Base-by-base conservation (phyloP, 2,113 vertebrate genomes). In the Dendrocopos noguchii region DNA sequence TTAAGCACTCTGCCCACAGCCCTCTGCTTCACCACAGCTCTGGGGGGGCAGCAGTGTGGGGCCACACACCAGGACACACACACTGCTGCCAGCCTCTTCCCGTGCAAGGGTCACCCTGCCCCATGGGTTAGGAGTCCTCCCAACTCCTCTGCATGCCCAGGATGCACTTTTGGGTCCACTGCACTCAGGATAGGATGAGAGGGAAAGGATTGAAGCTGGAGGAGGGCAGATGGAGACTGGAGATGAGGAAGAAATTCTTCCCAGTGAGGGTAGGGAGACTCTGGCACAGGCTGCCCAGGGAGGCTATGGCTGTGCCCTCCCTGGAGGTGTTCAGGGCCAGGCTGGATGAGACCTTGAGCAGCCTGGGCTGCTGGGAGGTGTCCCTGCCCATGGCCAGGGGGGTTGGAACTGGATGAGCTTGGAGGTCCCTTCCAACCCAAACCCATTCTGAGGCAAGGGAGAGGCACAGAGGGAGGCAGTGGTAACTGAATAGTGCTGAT, bases 41-140 rank as follows among this genome's bases (percentile, higher is more conserved):
- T 8, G 42, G 29, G 29, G 55, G n/a, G 34, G 53, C 20, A 27
- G 5, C 1, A 0, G 4, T 10, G 13, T 42, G 65, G 31, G 59
- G 22, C 29, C 15, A 22, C 0, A 6, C 3, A 1, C 44, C 50
- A 22, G 16, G 15, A 14, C 24, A 60, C 50, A 60, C 50, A 52
- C 33, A 33, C 3, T 3, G 27, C 59, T 46, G 59, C 80, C 47
- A 21, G 63, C 56, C 31, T 25, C 65, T 4, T 71, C 17, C 25
- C 52, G 17, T 2, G 2, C 3, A 52, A 53, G n/a, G 8, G 4
- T 15, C 81, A 11, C 59, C 29, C 46, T 9, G 34, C 20, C n/a
- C 68, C 56, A 21, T 21, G 22, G 4, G 2, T 14, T 12, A 1
- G 28, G 4, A 0, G 2, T 5, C 60, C n/a, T 71, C 22, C 53